Percentiles rank a stretch among this genome's conserved stretches.
Evolutionary conservation across 1,140 invertebrate species (phyloP).

Genomic region (Belonocnema kinseyi): DNA sequence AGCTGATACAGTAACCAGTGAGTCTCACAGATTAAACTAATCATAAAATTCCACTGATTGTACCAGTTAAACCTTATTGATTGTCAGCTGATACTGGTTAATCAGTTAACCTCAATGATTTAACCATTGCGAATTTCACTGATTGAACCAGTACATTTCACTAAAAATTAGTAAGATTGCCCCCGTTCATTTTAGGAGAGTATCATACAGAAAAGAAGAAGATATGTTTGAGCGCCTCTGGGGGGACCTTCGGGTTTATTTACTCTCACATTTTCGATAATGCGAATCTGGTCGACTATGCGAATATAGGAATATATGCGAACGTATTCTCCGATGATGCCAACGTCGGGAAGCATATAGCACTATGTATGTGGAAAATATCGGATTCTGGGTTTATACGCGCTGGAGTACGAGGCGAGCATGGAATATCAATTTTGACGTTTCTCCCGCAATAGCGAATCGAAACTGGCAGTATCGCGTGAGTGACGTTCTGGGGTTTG

Average conservation of each 20-base stretch:
- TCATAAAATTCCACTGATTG: too few species aligned
- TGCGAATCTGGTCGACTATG: constrained; percentile 12
- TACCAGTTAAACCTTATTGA: too few species aligned
- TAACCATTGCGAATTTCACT: too few species aligned
- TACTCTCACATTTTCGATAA: constrained; percentile 10
- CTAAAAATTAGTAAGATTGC: too few species aligned
- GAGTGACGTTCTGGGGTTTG: constrained; percentile 52
- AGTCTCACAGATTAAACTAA: too few species aligned
- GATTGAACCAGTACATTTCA: too few species aligned
- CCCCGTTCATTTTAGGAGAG: too few species aligned
- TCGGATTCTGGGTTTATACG: constrained; percentile 70
- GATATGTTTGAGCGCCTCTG: too few species aligned
- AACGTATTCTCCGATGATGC: constrained; percentile 25
- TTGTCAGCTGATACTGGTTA: too few species aligned
- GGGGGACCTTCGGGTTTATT: neutral
- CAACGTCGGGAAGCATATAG: constrained; percentile 33
- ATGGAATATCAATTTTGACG: constrained; percentile 73
- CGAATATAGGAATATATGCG: constrained; percentile 17
- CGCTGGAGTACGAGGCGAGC: constrained; percentile 57
- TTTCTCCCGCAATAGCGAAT: constrained; percentile 55
- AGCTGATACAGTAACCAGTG: too few species aligned
- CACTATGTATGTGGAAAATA: constrained; percentile 58
- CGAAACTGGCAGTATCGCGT: constrained; percentile 39
- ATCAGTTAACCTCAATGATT: too few species aligned
- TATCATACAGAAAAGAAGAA: too few species aligned